phyloP scores from a whole-genome alignment of 2,797 vertebrate species.

The Onychomys leucogaster region DNA sequence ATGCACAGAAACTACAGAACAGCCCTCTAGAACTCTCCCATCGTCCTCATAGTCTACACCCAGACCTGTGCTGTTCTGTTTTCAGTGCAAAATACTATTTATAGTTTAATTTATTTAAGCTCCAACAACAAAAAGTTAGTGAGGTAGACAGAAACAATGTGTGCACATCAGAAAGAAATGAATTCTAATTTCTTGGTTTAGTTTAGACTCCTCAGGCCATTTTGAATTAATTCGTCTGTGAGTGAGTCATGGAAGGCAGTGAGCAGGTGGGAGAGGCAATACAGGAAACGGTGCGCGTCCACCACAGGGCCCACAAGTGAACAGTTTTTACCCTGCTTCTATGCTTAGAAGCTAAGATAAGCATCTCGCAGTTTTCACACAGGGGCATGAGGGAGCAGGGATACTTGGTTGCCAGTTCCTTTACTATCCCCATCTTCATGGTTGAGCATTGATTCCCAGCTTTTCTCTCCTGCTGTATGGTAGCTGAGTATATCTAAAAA shows the following conservation, averaged over 20 bases:
- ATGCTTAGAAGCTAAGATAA: not conserved
- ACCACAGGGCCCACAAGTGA: not conserved
- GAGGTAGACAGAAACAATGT: not conserved
- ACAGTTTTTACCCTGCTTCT: not conserved
- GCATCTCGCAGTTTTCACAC: not conserved
- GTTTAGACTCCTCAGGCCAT: not conserved
- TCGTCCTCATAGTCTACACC: not conserved
- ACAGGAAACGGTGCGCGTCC: not conserved
- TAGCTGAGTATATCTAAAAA: not conserved
- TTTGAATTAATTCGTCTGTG: not conserved
- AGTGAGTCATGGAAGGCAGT: not conserved
- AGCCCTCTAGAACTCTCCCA: not conserved
- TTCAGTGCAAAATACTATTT: constrained; percentile 39
- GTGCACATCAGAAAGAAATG: not conserved
- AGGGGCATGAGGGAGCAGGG: not conserved
- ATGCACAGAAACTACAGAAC: not conserved
- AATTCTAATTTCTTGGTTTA: not conserved
- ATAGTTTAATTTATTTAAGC: constrained; percentile 42
- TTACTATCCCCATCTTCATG: not conserved
- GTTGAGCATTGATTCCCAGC: not conserved
- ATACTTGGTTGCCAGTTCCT: not conserved
- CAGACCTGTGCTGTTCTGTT: not conserved
- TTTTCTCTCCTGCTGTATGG: not conserved
- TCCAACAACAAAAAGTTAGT: not conserved
- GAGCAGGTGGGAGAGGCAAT: no score